These are phyloP conservation scores for Macrosiphum euphorbiae DNA, from an alignment of 2,888 invertebrate species.

Conservation along the genomic window DNA sequence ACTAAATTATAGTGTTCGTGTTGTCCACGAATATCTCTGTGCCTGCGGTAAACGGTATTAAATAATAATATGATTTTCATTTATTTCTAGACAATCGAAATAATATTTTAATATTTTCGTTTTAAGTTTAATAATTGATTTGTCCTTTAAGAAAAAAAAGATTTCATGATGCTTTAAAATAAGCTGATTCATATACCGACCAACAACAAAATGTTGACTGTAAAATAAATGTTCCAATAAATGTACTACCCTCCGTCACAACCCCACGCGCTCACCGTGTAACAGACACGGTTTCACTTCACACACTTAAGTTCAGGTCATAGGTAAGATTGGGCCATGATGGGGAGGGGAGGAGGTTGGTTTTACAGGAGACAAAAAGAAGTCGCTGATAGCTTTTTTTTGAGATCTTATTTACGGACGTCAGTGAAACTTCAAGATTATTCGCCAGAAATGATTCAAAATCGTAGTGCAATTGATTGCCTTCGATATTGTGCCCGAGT, in stretches of 20 bases:
- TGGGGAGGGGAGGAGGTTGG: neutral
- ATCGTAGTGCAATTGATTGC: slow-evolving; percentile 53
- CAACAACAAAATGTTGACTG: slow-evolving; percentile 40
- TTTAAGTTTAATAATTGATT: slow-evolving; percentile 25
- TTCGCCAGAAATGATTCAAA: slow-evolving; percentile 55
- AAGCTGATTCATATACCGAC: slow-evolving; percentile 31
- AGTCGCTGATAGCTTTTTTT: slow-evolving; percentile 42
- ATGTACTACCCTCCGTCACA: neutral
- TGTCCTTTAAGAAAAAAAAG: neutral
- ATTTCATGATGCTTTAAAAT: neutral
- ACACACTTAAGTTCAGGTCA: neutral
- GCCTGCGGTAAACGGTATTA: neutral
- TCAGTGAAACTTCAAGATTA: slow-evolving; percentile 40
- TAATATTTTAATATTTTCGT: neutral
- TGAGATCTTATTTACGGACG: slow-evolving; percentile 15
- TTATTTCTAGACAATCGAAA: neutral
- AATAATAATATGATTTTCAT: neutral
- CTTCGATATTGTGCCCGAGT: slow-evolving; percentile 20
- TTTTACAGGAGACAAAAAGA: slow-evolving; percentile 3
- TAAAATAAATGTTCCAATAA: slow-evolving; percentile 53
- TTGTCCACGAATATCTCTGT: neutral
- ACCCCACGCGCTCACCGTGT: neutral
- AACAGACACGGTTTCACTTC: slow-evolving; percentile 4
- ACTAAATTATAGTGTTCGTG: neutral
- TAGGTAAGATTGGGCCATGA: neutral